Evolutionary conservation across 2,113 vertebrate genomes (phyloP), one percentile per base, ranked within the genome.

Genomic region (Proteles cristata): DNA sequence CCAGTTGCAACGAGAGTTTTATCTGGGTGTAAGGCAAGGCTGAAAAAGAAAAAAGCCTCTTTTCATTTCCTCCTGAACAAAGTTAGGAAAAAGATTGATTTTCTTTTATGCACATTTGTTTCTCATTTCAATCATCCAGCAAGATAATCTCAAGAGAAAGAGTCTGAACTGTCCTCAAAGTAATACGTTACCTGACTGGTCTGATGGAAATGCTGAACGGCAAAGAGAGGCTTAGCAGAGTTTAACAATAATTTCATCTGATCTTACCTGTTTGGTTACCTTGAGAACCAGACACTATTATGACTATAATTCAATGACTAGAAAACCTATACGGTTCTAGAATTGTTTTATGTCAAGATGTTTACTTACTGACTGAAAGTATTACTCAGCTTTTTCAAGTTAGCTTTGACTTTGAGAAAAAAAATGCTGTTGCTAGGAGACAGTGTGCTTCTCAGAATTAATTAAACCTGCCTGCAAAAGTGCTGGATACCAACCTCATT

Each of bases 21-120:
- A 97, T 99, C 99, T 0, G 99, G 99, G 81, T 99, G 99, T 96
- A 99, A 98, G 55, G 99, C 99, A 68, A 99, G 99, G 98, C 99
- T 99, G 99, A 74, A 97, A 98, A 1, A 97, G 82, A 98, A 96
- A 97, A 98, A 76, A 74, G 21, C 9, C 45, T 45, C 96, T 90
- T 94, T 95, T 97, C n/a, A 98, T 63, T 96, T 82, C 33, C 23
- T 97, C n/a, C 50, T 89, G 28, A 88, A 85, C 63, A 96, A 92
- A 97, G 58, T 50, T 58, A 79, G 94, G 28, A 71, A 61, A 96
- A 90, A 69, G 11, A 96, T 1, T 31, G 33, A 94, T 94, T 28
- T 61, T 66, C 61, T 93, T 93, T 88, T 66, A 96, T 53, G n/a
- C 77, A 90, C 90, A 95, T 89, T 76, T 95, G 33, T 85, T 95